Conservation (phyloP, 2,113 vertebrate genomes). For the Ptychochromis oligacanthus region DNA sequence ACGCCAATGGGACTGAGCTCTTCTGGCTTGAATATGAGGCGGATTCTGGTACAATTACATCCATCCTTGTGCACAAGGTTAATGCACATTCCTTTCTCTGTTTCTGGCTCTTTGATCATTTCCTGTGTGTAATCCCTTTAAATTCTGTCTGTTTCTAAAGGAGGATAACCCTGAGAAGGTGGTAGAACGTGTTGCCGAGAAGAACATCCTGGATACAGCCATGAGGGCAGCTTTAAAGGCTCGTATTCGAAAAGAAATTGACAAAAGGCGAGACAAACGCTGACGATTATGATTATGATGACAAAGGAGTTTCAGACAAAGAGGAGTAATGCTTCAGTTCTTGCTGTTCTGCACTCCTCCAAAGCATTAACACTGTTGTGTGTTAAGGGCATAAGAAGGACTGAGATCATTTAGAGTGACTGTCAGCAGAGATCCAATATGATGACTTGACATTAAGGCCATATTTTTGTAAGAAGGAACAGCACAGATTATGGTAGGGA, state of each 20-base stretch:
- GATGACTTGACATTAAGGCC: background rate
- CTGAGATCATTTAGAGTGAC: constrained; percentile 9
- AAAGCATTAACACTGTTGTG: background rate
- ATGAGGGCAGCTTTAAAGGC: constrained; percentile 85
- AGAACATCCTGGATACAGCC: constrained; percentile 83
- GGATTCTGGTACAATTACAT: constrained; percentile 85
- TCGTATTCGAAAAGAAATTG: constrained; percentile 86
- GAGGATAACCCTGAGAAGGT: constrained; percentile 86
- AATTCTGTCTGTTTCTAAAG: constrained; percentile 64
- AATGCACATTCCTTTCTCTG: background rate
- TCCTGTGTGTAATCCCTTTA: background rate
- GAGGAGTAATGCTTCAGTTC: constrained; percentile 4
- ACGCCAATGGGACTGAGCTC: constrained; percentile 81
- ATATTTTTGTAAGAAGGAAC: constrained; percentile 6
- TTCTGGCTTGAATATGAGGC: constrained; percentile 94
- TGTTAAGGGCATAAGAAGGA: background rate
- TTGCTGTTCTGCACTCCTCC: constrained; percentile 3
- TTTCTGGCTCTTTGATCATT: background rate
- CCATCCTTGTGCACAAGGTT: constrained; percentile 91
- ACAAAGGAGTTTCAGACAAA: background rate
- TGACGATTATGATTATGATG: constrained; percentile 63
- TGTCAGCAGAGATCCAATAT: constrained; percentile 21
- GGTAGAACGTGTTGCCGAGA: constrained; percentile 82
- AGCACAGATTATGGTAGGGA: background rate
- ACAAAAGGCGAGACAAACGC: constrained; percentile 83